Evolutionary conservation across 2,113 vertebrate genomes (phyloP).

Genomic region (Acrocephalus arundinaceus): DNA sequence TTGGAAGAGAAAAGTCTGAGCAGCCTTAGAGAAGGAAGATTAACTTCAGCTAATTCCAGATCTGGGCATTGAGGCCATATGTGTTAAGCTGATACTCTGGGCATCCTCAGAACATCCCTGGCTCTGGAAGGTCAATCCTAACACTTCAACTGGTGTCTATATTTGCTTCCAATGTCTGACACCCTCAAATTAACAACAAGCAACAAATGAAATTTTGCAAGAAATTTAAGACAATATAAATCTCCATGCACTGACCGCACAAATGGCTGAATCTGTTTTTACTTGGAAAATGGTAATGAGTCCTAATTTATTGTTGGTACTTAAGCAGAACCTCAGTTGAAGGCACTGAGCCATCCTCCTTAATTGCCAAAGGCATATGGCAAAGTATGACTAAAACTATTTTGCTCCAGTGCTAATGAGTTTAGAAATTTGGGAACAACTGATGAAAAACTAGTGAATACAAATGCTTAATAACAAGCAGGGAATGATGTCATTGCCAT

Average conservation of each 20-base stretch:
- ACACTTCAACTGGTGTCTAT: neutral
- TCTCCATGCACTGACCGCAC: neutral
- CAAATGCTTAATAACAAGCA: neutral
- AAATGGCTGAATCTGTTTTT: neutral
- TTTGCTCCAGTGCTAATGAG: neutral
- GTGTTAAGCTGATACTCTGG: neutral
- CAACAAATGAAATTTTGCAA: neutral
- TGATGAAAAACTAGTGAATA: neutral
- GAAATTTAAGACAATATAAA: neutral
- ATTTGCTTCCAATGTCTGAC: neutral
- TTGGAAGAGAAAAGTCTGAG: neutral
- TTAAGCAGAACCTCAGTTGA: neutral
- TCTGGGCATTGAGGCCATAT: neutral
- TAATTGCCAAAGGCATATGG: conserved; percentile 19
- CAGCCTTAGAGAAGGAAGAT: neutral
- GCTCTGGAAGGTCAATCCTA: neutral
- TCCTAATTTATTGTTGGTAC: neutral
- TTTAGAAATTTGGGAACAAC: neutral
- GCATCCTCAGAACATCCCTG: neutral
- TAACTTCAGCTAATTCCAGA: neutral
- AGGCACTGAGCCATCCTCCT: neutral
- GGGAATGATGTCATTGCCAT: neutral
- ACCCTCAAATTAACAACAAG: neutral
- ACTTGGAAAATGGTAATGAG: neutral
- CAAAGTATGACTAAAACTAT: conserved; percentile 15